These are phyloP conservation scores for Perccottus glenii DNA, from an alignment of 2,113 vertebrate genomes.

Conservation along the genomic window DNA sequence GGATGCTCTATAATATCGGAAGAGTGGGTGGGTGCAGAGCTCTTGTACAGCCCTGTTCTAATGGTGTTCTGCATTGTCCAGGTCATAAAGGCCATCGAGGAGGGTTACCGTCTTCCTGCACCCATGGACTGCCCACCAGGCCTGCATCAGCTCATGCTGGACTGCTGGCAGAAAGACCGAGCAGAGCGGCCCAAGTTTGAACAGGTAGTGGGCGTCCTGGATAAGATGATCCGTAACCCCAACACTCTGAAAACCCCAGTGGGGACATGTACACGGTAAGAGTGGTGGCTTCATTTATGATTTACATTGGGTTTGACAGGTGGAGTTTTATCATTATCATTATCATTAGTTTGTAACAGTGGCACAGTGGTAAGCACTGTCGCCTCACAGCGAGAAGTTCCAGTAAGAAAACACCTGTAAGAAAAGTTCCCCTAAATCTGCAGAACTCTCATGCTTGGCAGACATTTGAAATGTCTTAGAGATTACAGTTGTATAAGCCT, in stretches of 20 bases:
- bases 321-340: too few species aligned
- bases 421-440: too few species aligned
- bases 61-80: slow-evolving; percentile 57
- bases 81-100: slow-evolving; percentile 99
- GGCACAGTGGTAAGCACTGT: too few species aligned
- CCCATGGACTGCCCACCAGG: slow-evolving; percentile 98
- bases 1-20: slow-evolving; percentile 3
- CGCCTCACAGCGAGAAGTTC: too few species aligned
- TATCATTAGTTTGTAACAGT: too few species aligned
- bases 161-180: slow-evolving; percentile 98
- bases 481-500: too few species aligned
- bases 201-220: slow-evolving; percentile 96
- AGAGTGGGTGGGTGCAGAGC: background rate
- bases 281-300: background rate
- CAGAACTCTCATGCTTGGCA: too few species aligned
- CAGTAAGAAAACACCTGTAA: too few species aligned
- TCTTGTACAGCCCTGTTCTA: background rate
- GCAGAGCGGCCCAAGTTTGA: slow-evolving; percentile 98
- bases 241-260: slow-evolving; percentile 96
- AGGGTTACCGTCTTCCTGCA: slow-evolving; percentile 96
- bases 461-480: too few species aligned
- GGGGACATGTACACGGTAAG: slow-evolving; percentile 95
- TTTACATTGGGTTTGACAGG: too few species aligned
- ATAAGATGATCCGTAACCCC: slow-evolving; percentile 99
- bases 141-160: slow-evolving; percentile 97